Conservation (phyloP, 2,113 vertebrate genomes). For the Deroptyus accipitrinus region DNA sequence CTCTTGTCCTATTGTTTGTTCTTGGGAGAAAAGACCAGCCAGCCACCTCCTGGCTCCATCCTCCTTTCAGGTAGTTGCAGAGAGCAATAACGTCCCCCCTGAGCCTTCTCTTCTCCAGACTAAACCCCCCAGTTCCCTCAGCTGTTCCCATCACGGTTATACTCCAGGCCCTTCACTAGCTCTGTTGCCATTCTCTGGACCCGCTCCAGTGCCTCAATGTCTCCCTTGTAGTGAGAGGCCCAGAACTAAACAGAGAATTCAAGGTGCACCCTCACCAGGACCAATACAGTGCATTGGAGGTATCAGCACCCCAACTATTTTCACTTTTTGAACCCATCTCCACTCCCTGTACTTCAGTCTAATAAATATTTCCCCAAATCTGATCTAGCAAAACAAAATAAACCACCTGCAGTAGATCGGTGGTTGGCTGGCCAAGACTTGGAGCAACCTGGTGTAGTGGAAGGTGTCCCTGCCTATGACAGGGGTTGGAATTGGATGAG, state of each 20-base stretch:
- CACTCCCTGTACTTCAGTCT: not conserved
- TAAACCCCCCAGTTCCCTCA: not conserved
- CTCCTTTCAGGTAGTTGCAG: not conserved
- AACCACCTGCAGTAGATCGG: not conserved
- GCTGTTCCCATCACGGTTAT: not conserved
- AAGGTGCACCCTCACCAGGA: not conserved
- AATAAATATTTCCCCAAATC: not conserved
- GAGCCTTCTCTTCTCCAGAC: not conserved
- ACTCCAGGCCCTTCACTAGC: not conserved
- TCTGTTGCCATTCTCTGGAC: not conserved
- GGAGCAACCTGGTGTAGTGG: not conserved
- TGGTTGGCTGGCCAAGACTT: not conserved
- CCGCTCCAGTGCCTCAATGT: not conserved
- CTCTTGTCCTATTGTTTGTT: not conserved
- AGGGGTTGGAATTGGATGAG: not conserved
- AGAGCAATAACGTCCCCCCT: not conserved
- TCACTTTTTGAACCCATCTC: not conserved
- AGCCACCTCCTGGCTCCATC: not conserved
- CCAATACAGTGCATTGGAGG: not conserved
- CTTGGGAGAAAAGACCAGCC: not conserved
- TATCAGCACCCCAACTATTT: not conserved
- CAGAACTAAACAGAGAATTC: not conserved
- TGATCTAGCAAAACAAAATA: not conserved
- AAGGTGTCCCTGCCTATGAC: not conserved
- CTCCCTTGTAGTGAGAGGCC: not conserved